phyloP scores from a whole-genome alignment of 2,797 vertebrate genomes.

The Dendrocincla tyrannina region DNA sequence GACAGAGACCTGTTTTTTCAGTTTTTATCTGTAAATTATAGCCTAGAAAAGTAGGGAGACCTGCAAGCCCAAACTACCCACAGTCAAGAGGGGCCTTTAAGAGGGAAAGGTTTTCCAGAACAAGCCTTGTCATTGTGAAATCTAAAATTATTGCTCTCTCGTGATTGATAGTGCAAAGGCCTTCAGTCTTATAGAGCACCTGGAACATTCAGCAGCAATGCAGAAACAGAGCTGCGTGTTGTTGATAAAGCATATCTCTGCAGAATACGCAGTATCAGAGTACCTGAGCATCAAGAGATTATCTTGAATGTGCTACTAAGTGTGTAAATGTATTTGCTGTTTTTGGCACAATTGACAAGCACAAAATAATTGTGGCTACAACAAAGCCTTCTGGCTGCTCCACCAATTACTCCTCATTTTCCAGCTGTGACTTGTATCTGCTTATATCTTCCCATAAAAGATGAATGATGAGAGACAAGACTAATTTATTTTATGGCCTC shows the following conservation, averaged over 20 bases:
- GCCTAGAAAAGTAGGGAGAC: background rate
- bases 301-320: background rate
- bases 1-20: background rate
- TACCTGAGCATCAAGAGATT: background rate
- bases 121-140: conserved; percentile 19
- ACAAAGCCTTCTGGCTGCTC: conserved; percentile 15
- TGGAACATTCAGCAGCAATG: conserved; percentile 10
- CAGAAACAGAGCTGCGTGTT: background rate
- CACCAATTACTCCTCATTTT: background rate
- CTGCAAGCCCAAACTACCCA: background rate
- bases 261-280: background rate
- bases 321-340: background rate
- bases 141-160: conserved; percentile 30
- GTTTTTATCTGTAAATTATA: background rate
- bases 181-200: background rate
- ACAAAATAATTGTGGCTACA: background rate
- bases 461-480: background rate
- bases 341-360: background rate
- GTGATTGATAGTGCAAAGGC: conserved; percentile 27
- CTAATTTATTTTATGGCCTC: conserved; percentile 4
- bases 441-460: background rate
- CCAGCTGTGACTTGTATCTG: conserved; percentile 1
- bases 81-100: background rate
- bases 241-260: background rate
- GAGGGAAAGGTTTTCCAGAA: conserved; percentile 25